Conservation (phyloP, 1,140 invertebrate genomes). For the Papilio helenus region DNA sequence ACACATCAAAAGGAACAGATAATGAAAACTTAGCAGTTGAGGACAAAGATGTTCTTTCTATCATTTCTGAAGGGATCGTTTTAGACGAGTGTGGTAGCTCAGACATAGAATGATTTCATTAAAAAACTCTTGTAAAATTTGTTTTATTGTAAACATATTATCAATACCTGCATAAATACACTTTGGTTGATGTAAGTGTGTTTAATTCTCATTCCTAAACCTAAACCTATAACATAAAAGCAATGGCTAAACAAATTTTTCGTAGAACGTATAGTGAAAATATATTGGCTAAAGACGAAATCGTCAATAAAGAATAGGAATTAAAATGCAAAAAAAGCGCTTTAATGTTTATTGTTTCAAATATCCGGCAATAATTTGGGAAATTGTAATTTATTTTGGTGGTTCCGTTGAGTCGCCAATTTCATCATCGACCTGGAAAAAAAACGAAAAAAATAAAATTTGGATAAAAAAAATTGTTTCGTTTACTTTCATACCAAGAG, state of each 20-base stretch:
- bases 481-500: neutral
- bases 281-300: too few species aligned
- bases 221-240: neutral
- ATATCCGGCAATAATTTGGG: neutral
- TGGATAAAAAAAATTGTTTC: neutral
- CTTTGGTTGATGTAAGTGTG: neutral
- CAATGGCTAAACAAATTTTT: neutral
- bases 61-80: slow-evolving; percentile 67
- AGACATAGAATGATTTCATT: slow-evolving; percentile 54
- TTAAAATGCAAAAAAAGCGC: neutral
- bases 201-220: neutral
- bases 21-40: slow-evolving; percentile 33
- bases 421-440: slow-evolving; percentile 57
- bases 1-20: neutral
- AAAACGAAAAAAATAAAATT: slow-evolving; percentile 29
- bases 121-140: neutral
- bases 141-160: neutral
- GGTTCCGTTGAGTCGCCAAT: slow-evolving; percentile 41
- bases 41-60: slow-evolving; percentile 65
- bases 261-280: too few species aligned
- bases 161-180: neutral
- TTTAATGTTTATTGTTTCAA: neutral
- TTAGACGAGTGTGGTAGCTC: slow-evolving; percentile 69
- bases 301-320: neutral
- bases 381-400: slow-evolving; percentile 38